Evolutionary conservation across 2,113 vertebrate genomes (phyloP).

Genomic region (Tupaia chinensis): DNA sequence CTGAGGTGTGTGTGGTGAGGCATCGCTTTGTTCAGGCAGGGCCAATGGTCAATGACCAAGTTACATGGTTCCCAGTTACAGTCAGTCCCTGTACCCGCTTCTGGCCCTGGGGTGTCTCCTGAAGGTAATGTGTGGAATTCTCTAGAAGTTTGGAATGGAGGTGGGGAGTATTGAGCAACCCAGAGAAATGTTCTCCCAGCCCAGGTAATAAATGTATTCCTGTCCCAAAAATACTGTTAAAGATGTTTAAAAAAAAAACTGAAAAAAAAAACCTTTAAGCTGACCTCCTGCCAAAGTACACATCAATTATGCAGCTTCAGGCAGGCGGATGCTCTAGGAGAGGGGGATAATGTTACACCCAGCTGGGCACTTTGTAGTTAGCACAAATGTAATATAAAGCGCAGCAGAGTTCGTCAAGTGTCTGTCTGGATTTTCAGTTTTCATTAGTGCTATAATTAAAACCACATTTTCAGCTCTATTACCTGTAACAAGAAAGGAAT

Average conservation of each 20-base stretch:
- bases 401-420: constrained; percentile 92
- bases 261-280: constrained; percentile 87
- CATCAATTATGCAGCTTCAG: constrained; percentile 93
- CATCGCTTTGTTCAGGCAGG: constrained; percentile 55
- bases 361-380: constrained; percentile 93
- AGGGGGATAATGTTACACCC: constrained; percentile 89
- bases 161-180: constrained; percentile 64
- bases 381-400: constrained; percentile 93
- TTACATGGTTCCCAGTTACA: not conserved
- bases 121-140: not conserved
- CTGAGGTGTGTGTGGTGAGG: not conserved
- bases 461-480: constrained; percentile 92
- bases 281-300: constrained; percentile 92
- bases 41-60: not conserved
- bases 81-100: not conserved
- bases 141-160: constrained; percentile 66
- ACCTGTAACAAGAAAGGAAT: constrained; percentile 93
- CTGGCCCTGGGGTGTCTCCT: constrained; percentile 41
- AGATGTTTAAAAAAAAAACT: constrained; percentile 85
- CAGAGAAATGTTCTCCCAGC: constrained; percentile 80
- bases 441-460: constrained; percentile 93
- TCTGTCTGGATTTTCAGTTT: constrained; percentile 93
- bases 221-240: constrained; percentile 87
- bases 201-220: constrained; percentile 88
- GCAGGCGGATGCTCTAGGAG: constrained; percentile 87